Conservation (phyloP, 2,888 invertebrate genomes). For the Byasa hedistus region DNA sequence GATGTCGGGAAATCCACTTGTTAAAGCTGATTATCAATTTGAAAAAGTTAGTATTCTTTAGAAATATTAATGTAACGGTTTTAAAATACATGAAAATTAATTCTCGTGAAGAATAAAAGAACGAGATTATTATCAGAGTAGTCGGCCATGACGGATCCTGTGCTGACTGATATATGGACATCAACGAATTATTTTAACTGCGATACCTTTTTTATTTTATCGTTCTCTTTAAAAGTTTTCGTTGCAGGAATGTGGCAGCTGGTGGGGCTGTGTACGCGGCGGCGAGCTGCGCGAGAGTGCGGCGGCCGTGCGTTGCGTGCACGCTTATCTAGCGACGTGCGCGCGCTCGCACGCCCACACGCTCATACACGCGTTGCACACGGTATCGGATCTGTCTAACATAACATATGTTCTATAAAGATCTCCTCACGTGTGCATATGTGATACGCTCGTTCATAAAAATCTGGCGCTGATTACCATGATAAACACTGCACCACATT, state of each 20-base stretch:
- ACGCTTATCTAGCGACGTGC: slow-evolving; percentile 45
- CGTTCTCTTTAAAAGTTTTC: too few species aligned
- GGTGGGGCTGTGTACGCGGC: slow-evolving; percentile 60
- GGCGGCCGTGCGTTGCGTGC: slow-evolving; percentile 49
- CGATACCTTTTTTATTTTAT: too few species aligned
- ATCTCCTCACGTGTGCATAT: too few species aligned
- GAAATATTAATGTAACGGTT: background rate
- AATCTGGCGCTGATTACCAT: too few species aligned
- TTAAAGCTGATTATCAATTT: slow-evolving; percentile 54
- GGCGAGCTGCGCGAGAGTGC: slow-evolving; percentile 56
- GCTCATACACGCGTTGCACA: slow-evolving; percentile 34
- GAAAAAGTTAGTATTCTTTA: slow-evolving; percentile 43
- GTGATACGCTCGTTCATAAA: too few species aligned
- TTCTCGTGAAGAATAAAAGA: too few species aligned
- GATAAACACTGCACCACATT: too few species aligned
- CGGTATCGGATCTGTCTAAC: slow-evolving; percentile 35
- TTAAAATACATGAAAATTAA: too few species aligned
- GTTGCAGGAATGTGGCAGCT: slow-evolving; percentile 39
- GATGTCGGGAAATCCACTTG: slow-evolving; percentile 77
- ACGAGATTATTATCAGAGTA: too few species aligned
- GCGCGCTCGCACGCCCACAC: slow-evolving; percentile 32
- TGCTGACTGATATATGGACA: too few species aligned
- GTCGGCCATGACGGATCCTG: too few species aligned
- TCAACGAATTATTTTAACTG: too few species aligned
- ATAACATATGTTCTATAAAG: background rate